Conservation (phyloP, 2,888 invertebrate species). For the Stomorhina lunata region DNA sequence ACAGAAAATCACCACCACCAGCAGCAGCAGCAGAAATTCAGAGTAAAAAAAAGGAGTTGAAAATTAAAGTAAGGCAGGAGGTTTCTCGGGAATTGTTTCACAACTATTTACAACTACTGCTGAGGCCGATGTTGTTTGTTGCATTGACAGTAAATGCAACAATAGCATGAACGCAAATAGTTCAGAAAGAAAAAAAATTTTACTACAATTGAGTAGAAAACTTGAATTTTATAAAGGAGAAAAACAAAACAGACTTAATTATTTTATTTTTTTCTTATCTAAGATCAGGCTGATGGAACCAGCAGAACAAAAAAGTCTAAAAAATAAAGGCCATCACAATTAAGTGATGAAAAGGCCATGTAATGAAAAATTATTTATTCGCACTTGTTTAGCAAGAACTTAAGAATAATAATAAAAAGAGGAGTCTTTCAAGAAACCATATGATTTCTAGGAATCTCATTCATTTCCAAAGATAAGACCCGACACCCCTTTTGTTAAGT, state of each 20-base stretch:
- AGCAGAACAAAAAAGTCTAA: conserved; percentile 64
- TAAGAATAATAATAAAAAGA: too few relatives aligned
- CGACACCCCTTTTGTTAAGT: not conserved
- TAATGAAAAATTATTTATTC: conserved; percentile 47
- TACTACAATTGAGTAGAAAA: conserved; percentile 33
- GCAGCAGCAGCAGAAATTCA: too few relatives aligned
- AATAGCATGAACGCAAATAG: conserved; percentile 60
- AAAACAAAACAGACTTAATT: conserved; percentile 53
- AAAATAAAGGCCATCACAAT: conserved; percentile 55
- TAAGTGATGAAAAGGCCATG: conserved; percentile 35
- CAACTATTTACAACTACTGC: conserved; percentile 69
- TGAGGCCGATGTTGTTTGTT: not conserved
- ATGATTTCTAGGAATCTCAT: conserved; percentile 36
- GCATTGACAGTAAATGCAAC: too few relatives aligned
- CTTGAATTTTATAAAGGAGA: conserved; percentile 31
- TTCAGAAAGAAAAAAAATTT: conserved; percentile 39
- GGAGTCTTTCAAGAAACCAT: conserved; percentile 21
- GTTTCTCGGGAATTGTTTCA: conserved; percentile 74
- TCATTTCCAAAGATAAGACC: not conserved
- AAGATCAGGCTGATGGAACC: conserved; percentile 25
- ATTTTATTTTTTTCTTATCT: conserved; percentile 31
- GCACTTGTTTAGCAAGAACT: conserved; percentile 41
- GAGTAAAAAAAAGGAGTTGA: conserved; percentile 71
- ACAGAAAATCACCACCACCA: conserved; percentile 34
- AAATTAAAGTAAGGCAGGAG: conserved; percentile 80